Percentiles rank a stretch among this genome's conserved stretches.
These are phyloP conservation scores for Cliona cf. orientalis DNA, from an alignment of 37 sponge, comb jelly and placozoan species.

Conservation along the genomic window DNA sequence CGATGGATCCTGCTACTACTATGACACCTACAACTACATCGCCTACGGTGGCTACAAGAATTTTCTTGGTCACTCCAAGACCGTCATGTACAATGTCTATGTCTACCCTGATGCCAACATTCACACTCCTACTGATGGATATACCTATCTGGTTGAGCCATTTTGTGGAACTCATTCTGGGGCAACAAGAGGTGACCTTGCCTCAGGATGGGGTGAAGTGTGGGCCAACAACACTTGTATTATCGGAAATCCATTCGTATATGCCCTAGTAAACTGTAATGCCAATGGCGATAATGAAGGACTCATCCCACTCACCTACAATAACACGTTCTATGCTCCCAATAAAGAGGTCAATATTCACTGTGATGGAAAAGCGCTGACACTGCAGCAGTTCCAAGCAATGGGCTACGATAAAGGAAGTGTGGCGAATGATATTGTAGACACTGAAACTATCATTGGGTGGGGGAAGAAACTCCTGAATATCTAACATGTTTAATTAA, in stretches of 20 bases:
- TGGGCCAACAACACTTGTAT: conserved; percentile 66
- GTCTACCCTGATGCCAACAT: conserved; percentile 40
- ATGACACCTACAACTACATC: conserved; percentile 64
- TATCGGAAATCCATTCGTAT: conserved; percentile 51
- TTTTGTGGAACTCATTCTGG: conserved; percentile 51
- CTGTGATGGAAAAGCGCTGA: conserved; percentile 9
- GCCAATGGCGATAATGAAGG: conserved; percentile 18
- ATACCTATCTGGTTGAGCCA: too few species aligned
- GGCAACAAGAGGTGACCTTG: conserved; percentile 14
- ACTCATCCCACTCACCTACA: conserved; percentile 48
- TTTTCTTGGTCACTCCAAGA: conserved; percentile 51
- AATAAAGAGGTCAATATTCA: conserved; percentile 28
- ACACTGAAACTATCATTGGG: conserved; percentile 26
- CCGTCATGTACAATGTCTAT: conserved; percentile 34
- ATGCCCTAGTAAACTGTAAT: conserved; percentile 33
- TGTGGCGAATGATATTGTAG: conserved; percentile 21
- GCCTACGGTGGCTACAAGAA: conserved; percentile 62
- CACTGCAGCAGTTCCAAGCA: conserved; percentile 36
- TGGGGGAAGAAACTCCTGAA: conserved; percentile 60
- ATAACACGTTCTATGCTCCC: conserved; percentile 59
- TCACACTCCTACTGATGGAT: too few species aligned
- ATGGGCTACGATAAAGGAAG: conserved; percentile 58
- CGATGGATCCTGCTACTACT: conserved; percentile 57
- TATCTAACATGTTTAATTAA: too few species aligned
- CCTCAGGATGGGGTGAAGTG: conserved; percentile 61